A percentile compares a stretch with the other conserved stretches of the same genome.
Evolutionary conservation across 2,797 vertebrate species (phyloP).

Genomic region (Poecile montanus): DNA sequence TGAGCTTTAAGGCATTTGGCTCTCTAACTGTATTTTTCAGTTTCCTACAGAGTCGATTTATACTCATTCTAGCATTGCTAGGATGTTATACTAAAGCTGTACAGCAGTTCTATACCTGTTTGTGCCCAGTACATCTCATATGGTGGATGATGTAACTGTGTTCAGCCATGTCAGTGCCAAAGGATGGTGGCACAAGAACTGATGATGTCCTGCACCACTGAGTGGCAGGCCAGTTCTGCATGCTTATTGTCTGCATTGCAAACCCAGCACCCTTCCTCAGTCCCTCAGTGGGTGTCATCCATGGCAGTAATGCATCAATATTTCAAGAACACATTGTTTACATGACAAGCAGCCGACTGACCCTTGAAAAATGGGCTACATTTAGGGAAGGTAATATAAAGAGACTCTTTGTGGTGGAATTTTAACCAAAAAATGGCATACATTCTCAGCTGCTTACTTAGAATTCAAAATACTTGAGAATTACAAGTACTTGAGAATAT

Average conservation of each 20-base stretch:
- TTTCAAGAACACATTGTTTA: constrained; percentile 10
- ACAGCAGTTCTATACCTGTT: background rate
- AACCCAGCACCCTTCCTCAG: background rate
- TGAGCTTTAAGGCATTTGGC: background rate
- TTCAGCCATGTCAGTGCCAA: background rate
- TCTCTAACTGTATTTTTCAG: background rate
- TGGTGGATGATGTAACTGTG: background rate
- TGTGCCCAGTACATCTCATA: background rate
- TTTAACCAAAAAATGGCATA: background rate
- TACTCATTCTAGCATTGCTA: background rate
- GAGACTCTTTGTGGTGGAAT: background rate
- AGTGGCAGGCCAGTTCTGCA: background rate
- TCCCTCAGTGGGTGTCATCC: background rate
- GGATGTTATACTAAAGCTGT: background rate
- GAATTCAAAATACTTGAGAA: constrained; percentile 2
- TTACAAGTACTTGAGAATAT: constrained; percentile 10
- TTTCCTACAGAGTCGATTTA: background rate
- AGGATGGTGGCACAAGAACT: background rate
- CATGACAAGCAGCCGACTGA: constrained; percentile 6
- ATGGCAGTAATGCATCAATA: background rate
- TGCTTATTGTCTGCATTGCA: background rate
- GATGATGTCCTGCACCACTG: background rate
- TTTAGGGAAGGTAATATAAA: constrained; percentile 23
- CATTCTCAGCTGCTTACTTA: background rate
- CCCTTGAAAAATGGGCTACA: constrained; percentile 1